Evolutionary conservation across 2,888 invertebrate species (phyloP), one percentile per base, ranked within the genome.

Genomic region (Melanostoma mellinum): DNA sequence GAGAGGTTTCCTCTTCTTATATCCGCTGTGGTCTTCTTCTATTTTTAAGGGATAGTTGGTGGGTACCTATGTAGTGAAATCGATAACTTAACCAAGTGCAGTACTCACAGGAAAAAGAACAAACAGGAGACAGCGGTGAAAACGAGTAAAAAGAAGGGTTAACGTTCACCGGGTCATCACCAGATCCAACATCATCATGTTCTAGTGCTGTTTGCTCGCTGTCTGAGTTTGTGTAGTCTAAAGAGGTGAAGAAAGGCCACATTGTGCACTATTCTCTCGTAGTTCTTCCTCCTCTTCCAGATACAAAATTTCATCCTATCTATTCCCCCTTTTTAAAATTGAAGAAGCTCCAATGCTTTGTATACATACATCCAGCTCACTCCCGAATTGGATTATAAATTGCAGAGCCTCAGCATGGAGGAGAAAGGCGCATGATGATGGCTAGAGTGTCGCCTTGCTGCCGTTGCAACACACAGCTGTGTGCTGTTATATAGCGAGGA

Each of bases 131-230:
- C 60, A 67, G 63, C n/a, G 0, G 36, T 67, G 61, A 58, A 72
- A 72, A 42, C 10, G 48, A 56, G 32, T 46, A 20, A 46, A 8
- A 10, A 73, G 73, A 77, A 61, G 73, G 82, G 82, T 82, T 78
- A 82, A 82, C 65, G 82, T 82, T 82, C 82, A 82, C 77, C 77
- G 77, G 82, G 82, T 82, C 82, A 82, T 6, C 50, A 63, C 50
- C 4, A 63, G 63, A 63, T 63, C 63, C 77, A 74, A 58, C 73
- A 74, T 73, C 73, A 58, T 52, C 69, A 56, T 63, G 33, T 33
- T 48, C 46, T 73, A 46, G 42, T 52, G 65, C 44, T 58, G 58
- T 72, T 73, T 74, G 77, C 46, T 77, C 36, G 65, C 9, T 82
- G 77, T 69, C 69, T 82, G 73, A 48, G 65, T 82, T 69, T 63